Conservation (phyloP, 2,888 invertebrate species). For the Byasa hedistus region DNA sequence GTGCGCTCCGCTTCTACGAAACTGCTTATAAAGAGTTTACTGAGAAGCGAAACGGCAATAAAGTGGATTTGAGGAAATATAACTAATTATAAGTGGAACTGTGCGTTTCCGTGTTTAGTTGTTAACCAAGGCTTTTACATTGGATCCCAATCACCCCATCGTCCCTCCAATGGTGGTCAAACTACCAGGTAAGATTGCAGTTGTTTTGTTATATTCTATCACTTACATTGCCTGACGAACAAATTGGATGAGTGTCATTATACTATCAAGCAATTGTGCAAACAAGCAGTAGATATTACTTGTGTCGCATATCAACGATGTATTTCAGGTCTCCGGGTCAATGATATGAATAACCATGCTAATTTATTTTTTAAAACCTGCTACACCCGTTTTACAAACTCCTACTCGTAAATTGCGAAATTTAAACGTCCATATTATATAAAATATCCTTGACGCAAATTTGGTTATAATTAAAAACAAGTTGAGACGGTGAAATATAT, state of each 20-base stretch:
- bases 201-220: slow-evolving; percentile 3
- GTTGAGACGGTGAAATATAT: too few species aligned
- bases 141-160: slow-evolving; percentile 74
- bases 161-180: slow-evolving; percentile 79
- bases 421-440: slow-evolving; percentile 1
- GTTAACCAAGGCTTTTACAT: slow-evolving; percentile 70
- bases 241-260: neutral
- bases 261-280: slow-evolving; percentile 13
- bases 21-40: slow-evolving; percentile 77
- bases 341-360: slow-evolving; percentile 36
- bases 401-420: neutral
- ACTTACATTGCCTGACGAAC: neutral
- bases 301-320: slow-evolving; percentile 40
- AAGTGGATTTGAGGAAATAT: slow-evolving; percentile 78
- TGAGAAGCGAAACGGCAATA: slow-evolving; percentile 72
- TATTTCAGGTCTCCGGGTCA: slow-evolving; percentile 39
- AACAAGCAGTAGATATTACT: slow-evolving; percentile 22
- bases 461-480: too few species aligned
- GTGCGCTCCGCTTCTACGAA: slow-evolving; percentile 73
- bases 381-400: neutral
- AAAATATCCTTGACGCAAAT: too few species aligned
- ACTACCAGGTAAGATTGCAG: slow-evolving; percentile 68
- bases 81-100: slow-evolving; percentile 71
- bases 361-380: slow-evolving; percentile 3
- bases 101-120: slow-evolving; percentile 74